Base-by-base conservation (phyloP, 35 echinoderm and acorn worm species). In the Apostichopus parvimensis region DNA sequence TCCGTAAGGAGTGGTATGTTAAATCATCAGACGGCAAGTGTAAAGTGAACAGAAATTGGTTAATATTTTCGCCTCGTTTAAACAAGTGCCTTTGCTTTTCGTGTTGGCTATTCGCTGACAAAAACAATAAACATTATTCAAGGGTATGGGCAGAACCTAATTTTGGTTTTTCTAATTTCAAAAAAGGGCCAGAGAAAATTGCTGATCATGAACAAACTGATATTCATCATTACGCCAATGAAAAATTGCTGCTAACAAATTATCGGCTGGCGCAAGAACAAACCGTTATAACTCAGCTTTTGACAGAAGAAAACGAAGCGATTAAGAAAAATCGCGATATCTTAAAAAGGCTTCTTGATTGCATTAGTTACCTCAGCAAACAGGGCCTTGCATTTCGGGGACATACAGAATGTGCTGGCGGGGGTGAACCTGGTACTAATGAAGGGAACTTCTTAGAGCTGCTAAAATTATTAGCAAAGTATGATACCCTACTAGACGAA, bases 221-320 rank as follows among this genome's bases (percentile, higher is more conserved):
- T 55, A 54, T 83, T 56, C 80, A 83, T 83, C 80, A 17, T 56
- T 56, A 54, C 20, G 52, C 53, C 14, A 83, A 57, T 54, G 80
- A 83, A 83, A 83, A 5, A 83, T 54, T 54, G 80, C 53, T 83
- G 80, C 80, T 83, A 83, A 83, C 80, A 56, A 83, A 83, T 15
- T 83, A 83, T 83, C 80, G 15, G 11, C 80, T 83, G 7, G 80
- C 80, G 1, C 34, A 52, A 83, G 80, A 83, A 34, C 25, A 56
- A 83, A 56, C 80, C 80, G 80, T 83, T 83, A 83, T 83, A 56
- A 18, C 54, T 59, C 17, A 83, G 9, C 21, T 15, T 83, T 83
- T 83, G 56, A 34, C 80, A 34, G 6, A 83, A 54, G 53, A 57
- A 83, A 83, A 56, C 45, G 80, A 83, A 83, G 9, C 6, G 54